Evolutionary conservation across 2,113 vertebrate genomes (phyloP).

Genomic region (Atlantisia rogersi): DNA sequence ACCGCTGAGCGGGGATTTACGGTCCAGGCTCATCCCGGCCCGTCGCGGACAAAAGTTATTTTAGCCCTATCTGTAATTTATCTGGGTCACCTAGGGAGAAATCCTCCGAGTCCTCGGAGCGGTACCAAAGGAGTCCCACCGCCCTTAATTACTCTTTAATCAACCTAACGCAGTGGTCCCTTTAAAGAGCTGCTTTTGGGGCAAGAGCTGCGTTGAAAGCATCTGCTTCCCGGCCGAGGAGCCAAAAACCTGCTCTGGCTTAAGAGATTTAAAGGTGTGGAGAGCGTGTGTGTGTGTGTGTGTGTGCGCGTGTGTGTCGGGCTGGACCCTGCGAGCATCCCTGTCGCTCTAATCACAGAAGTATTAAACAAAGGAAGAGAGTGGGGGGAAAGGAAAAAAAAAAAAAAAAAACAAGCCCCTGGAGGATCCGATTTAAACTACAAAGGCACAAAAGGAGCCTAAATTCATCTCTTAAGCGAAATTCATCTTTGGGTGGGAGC

Average conservation of each 20-base stretch:
- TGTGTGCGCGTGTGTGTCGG: background rate
- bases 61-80: constrained; percentile 55
- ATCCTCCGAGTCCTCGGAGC: background rate
- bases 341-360: background rate
- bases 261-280: background rate
- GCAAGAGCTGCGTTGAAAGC: background rate
- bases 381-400: background rate
- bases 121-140: background rate
- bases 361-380: background rate
- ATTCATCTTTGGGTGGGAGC: background rate
- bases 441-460: background rate
- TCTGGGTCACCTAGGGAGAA: constrained; percentile 45
- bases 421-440: background rate
- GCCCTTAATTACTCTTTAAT: constrained; percentile 29
- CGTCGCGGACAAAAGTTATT: background rate
- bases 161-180: background rate
- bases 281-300: background rate
- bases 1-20: constrained; percentile 3
- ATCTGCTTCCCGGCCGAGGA: background rate
- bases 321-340: background rate
- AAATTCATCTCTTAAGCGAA: background rate
- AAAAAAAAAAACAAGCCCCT: background rate
- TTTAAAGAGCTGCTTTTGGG: background rate
- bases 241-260: background rate
- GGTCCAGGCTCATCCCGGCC: background rate